Base-by-base conservation (phyloP, 1,140 invertebrate species). In the Drosophila azteca region DNA sequence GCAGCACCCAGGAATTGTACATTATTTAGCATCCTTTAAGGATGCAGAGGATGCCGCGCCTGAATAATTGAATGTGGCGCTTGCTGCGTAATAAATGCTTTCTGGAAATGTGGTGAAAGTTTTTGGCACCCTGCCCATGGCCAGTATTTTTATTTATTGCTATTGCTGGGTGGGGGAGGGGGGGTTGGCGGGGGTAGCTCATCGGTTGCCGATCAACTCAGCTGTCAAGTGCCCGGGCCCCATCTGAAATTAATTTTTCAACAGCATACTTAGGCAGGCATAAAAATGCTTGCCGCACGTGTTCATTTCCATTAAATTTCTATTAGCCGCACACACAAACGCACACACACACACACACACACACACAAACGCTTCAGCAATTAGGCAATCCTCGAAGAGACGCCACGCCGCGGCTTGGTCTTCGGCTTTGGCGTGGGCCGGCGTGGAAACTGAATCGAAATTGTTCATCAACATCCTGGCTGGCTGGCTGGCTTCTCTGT, bases 41-140 rank as follows among this genome's bases (percentile, higher is more conserved):
- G 74, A 71, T 63, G 81, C 52, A 57, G 58, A 46, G 77, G 51
- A 81, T 67, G 83, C 82, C 69, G 43, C 76, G 69, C 62, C 70
- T 90, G 88, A 90, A 90, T 90, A 90, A 90, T 90, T 87, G 87
- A 90, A 90, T 83, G 62, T 70, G 71, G 67, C 81, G 67, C 81
- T 77, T 77, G 48, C 73, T 80, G 88, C 79, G 88, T 88, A 90
- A 90, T 90, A 90, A 90, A 88, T 90, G 82, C 77, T 83, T 78
- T 87, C 76, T 79, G 67, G 73, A 74, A 83, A 61, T 87, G 78
- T 85, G 81, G 76, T 70, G 76, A 89, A 88, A 88, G 76, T 89
- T 82, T 82, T 74, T 73, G 64, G 49, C 76, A 70, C 63, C 70
- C 72, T 65, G 60, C 58, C 29, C 22, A 20, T n/a, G 35, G 45